Evolutionary conservation across 2,797 vertebrate species (phyloP), one percentile per base, ranked within the genome.

Genomic region (Stomatorhinus walkeri): DNA sequence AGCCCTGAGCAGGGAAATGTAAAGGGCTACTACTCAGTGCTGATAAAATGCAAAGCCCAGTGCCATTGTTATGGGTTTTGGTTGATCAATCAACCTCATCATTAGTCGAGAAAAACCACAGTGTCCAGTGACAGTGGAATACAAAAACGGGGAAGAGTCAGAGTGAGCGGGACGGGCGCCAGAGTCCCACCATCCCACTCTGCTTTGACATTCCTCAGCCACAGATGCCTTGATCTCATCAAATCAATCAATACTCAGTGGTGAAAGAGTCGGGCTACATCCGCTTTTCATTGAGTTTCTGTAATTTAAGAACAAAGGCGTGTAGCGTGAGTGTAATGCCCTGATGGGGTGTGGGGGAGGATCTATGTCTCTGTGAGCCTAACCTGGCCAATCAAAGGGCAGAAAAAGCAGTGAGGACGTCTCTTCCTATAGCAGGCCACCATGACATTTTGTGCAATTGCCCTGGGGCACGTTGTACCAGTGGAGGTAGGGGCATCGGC

Each of bases 11-110:
- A 85, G 90, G 16, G 91, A 91, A 89, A 81, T 88, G 87, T 86
- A 83, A 90, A 93, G 88, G 93, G 90, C 90, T 87, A 93, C 91
- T 22, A 4, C 92, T 10, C 3, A 24, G 12, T 36, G 43, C 8
- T 9, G 40, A 40, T 3, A 36, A 46, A 56, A 7, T 32, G 72
- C 93, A 91, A 92, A 92, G 92, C 92, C 92, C 89, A 89, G 89
- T 88, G 92, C 19, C 91, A 90, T 89, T 81, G 93, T 95, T 93
- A 94, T 93, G 90, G 93, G 94, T 92, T 36, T 56, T n/a, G 32
- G 16, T 28, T 54, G 22, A 14, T 84, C 46, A 84, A 52, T 46
- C 40, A 28, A 46, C 8, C 22, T 52, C 48, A 51, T 85, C 49
- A 85, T 22, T 85, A n/a, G 24, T 51, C 22, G 4, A 52, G 43